These are phyloP conservation scores for Sepioteuthis lessoniana DNA, from an alignment of 2,888 invertebrate genomes.

Conservation along the genomic window DNA sequence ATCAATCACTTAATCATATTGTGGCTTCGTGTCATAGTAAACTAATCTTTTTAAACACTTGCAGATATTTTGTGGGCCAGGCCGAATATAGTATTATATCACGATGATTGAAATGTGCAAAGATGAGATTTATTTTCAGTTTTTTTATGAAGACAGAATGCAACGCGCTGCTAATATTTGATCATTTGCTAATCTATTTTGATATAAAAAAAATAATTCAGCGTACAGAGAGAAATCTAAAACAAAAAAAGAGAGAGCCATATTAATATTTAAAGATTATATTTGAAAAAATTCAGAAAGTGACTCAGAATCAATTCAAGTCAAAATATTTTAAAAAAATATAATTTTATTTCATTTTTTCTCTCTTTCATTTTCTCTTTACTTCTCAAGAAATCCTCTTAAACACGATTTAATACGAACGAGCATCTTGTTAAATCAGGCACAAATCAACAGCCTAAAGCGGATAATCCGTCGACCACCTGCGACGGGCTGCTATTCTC, in stretches of 20 bases:
- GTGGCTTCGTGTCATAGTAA: no score
- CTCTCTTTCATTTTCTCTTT: not conserved
- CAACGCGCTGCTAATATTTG: not conserved
- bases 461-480: not conserved
- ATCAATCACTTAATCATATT: no score
- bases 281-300: not conserved
- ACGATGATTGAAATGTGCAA: no score
- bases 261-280: not conserved
- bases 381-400: not conserved
- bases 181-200: not conserved
- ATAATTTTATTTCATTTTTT: not conserved
- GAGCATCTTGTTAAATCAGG: not conserved
- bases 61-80: no score
- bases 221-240: not conserved
- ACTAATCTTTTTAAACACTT: no score
- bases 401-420: not conserved
- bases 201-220: not conserved
- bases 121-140: no score
- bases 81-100: no score
- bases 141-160: no score
- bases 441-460: slow-evolving; percentile 7
- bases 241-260: not conserved
- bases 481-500: not conserved
- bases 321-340: not conserved
- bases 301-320: not conserved